These are phyloP conservation scores for Limenitis camilla DNA, from an alignment of 2,888 invertebrate species.

Conservation along the genomic window DNA sequence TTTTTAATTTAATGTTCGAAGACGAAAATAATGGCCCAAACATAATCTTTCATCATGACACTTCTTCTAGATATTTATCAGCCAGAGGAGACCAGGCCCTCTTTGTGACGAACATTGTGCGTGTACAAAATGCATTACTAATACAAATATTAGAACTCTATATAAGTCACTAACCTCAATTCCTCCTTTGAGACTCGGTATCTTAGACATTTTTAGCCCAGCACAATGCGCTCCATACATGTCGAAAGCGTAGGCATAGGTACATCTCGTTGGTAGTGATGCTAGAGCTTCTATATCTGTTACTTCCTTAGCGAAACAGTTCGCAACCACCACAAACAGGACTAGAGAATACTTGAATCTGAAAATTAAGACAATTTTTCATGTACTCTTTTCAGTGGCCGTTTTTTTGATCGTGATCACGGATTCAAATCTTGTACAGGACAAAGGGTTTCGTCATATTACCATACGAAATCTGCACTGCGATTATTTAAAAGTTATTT, in stretches of 20 bases:
- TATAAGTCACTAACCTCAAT: slow-evolving; percentile 62
- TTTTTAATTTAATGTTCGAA: no score
- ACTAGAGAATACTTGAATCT: slow-evolving; percentile 2
- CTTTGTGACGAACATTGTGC: no score
- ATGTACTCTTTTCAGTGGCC: neutral
- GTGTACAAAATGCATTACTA: no score
- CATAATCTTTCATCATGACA: no score
- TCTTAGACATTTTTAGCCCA: slow-evolving; percentile 55
- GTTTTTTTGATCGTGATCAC: neutral
- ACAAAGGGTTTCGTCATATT: no score
- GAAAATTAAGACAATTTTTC: neutral
- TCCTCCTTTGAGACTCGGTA: slow-evolving; percentile 67
- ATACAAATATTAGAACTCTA: no score
- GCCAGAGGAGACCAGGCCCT: no score
- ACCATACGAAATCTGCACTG: no score
- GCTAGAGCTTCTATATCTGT: slow-evolving; percentile 54
- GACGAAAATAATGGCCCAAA: no score
- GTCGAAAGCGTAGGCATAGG: slow-evolving; percentile 63
- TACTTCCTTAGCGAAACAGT: slow-evolving; percentile 37
- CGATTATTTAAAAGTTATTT: no score
- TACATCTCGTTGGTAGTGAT: slow-evolving; percentile 55
- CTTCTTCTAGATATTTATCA: no score
- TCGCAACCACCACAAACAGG: slow-evolving; percentile 6
- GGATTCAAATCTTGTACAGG: no score
- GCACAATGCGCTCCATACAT: slow-evolving; percentile 75